Evolutionary conservation across 2,797 vertebrate species (phyloP), one percentile per base, ranked within the genome.

Genomic region (Salarias fasciatus): DNA sequence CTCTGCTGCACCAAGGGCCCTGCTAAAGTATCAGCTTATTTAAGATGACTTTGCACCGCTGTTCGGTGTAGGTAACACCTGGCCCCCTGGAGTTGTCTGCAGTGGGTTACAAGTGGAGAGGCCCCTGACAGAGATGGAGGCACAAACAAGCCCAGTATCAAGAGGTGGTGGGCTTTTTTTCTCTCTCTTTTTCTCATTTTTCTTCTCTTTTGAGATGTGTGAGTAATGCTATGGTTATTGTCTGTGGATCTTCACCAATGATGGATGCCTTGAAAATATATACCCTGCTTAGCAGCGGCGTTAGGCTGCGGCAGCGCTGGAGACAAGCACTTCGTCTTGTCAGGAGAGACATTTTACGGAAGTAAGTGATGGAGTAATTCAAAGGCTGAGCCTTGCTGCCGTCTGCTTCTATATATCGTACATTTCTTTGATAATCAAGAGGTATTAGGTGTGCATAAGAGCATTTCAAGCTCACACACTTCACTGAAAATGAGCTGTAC

Each of bases 1-100:
- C 93, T 92, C 92, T 92, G 94, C 94, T 92, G 95, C 95, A 93
- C 94, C 89, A 71, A 91, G 94, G 83, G 92, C 94, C 93, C 92
- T 81, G 93, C 95, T 91, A 87, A 91, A 91, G 90, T 75, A 87
- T 86, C 84, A 86, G 82, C 90, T 92, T 91, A 90, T 89, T 92
- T 91, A 89, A 89, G 88, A 90, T 86, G 88, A 87, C 89, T 92
- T 89, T 89, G 82, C 84, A 72, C 77, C 29, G 43, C 49, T 79
- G 82, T 74, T 82, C 73, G 71, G 11, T 83, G 86, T 75, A 79
- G 83, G 81, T 79, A 88, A 84, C 84, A 84, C 86, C 80, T 36
- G 75, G 83, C 81, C 89, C 89, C 73, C 80, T 75, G 84, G 87
- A 89, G 79, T 77, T 43, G 43, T 84, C 78, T 72, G 64, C 78